These are phyloP conservation scores for Neotoma lepida DNA, from an alignment of 2,113 vertebrate genomes.

Conservation along the genomic window DNA sequence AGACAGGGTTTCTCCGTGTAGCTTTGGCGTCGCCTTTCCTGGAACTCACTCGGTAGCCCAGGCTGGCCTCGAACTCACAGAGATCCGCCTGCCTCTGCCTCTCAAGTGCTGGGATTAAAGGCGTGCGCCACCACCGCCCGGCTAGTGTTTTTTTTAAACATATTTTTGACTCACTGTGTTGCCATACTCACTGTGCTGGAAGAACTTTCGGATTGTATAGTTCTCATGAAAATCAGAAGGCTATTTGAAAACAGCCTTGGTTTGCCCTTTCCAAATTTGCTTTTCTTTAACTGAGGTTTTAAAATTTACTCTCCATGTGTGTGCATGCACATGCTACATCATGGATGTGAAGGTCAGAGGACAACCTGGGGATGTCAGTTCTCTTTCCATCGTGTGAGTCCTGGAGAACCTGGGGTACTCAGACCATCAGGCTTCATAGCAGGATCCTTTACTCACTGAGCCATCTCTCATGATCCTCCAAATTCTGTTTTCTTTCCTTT, in stretches of 20 bases:
- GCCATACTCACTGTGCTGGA: not conserved
- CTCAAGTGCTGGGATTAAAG: too few species aligned
- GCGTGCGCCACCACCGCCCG: too few species aligned
- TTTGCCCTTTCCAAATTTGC: not conserved
- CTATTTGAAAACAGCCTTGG: not conserved
- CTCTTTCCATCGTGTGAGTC: not conserved
- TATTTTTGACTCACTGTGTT: not conserved
- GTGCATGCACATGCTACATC: not conserved
- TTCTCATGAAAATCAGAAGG: slow-evolving; percentile 3
- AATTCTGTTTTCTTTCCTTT: slow-evolving; percentile 36
- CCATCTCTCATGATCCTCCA: not conserved
- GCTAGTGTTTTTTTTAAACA: not conserved
- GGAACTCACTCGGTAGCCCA: too few species aligned
- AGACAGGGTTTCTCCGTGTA: too few species aligned
- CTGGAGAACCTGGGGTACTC: not conserved
- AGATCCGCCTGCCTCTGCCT: too few species aligned
- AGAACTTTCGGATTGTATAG: slow-evolving; percentile 47
- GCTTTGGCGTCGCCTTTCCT: too few species aligned
- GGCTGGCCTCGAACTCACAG: too few species aligned
- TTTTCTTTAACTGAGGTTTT: not conserved
- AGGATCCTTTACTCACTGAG: not conserved
- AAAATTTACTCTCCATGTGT: not conserved
- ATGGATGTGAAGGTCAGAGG: not conserved
- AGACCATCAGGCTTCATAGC: too few species aligned
- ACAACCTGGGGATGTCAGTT: too few species aligned